These are phyloP conservation scores for Andricus grossulariae DNA, from an alignment of 1,140 invertebrate genomes.

Conservation along the genomic window DNA sequence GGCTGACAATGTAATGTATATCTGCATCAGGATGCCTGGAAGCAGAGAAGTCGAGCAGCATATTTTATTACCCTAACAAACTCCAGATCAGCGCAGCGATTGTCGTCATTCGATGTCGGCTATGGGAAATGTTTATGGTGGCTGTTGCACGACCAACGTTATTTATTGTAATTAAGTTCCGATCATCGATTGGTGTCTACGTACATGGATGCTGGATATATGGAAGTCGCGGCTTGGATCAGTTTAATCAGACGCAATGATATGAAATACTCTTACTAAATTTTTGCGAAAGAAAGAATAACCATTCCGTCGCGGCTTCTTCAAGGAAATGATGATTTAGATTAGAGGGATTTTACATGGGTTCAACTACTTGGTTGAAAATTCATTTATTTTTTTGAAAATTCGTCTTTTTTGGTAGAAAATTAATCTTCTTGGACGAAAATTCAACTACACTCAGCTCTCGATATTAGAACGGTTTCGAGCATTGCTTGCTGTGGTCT, in stretches of 20 bases:
- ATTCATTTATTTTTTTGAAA: too few relatives aligned
- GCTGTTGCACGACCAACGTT: constrained; percentile 25
- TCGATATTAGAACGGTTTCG: too few relatives aligned
- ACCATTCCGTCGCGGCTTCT: constrained; percentile 3
- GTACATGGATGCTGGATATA: constrained; percentile 16
- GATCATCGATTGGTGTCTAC: constrained; percentile 16
- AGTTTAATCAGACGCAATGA: constrained; percentile 4
- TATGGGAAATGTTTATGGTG: constrained; percentile 16
- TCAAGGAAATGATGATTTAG: not conserved
- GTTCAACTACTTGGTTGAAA: not conserved
- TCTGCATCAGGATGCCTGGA: constrained; percentile 8
- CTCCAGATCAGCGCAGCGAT: constrained; percentile 1
- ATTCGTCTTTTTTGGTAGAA: too few relatives aligned
- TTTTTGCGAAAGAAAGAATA: constrained; percentile 3
- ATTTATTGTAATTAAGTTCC: constrained; percentile 41
- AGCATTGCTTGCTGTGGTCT: too few relatives aligned
- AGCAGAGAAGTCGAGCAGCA: constrained; percentile 11
- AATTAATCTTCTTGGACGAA: too few relatives aligned
- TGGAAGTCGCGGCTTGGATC: not conserved
- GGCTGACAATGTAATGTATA: not conserved
- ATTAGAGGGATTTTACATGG: not conserved
- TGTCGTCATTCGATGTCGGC: constrained; percentile 19
- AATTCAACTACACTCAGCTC: too few relatives aligned
- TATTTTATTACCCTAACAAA: constrained; percentile 9
- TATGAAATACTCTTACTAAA: not conserved